Evolutionary conservation across 2,797 vertebrate genomes (phyloP), one percentile per base, ranked within the genome.

Genomic region (Bradypodion ventrale): DNA sequence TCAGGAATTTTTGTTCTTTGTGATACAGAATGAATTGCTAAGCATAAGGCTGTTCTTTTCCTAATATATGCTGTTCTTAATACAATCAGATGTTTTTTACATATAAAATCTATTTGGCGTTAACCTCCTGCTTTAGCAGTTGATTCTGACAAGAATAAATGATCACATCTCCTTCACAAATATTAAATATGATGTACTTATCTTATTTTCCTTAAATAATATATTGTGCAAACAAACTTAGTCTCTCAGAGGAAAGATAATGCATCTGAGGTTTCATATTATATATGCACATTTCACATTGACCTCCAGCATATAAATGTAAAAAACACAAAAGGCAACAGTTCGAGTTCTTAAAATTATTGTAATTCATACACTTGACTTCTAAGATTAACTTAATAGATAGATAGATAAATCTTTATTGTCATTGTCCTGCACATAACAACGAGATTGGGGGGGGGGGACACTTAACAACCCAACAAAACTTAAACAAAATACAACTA

Each of bases 1-100:
- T 42, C 59, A 13, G 40, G 7, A 37, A 35, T 85, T 85, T 90
- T 81, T 66, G 84, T 2, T 7, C 16, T 63, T 76, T 75, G 40
- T 73, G 72, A 4, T 15, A 60, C 78, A 13, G 13, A 1, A 35
- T 72, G 79, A 60, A 62, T 62, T 81, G 49, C 52, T 75, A 56
- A 66, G 23, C 15, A 74, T 78, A 73, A 49, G 80, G 78, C 78
- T 78, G 70, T 9, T 12, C 23, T 5, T 35, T 37, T 73, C 59
- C 35, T 46, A 73, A n/a, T 63, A 42, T 59, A 62, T 16, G 21
- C 9, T 27, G 27, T 63, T 80, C 65, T 25, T 59, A 70, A 59
- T 59, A 59, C 25, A 8, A 29, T 75, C 68, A 3, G 1, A 19
- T 70, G 12, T 29, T 83, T 35, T 40, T 80, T 40, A 68, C 49